Conservation (phyloP, 2,888 invertebrate genomes). For the Pocota personata region DNA sequence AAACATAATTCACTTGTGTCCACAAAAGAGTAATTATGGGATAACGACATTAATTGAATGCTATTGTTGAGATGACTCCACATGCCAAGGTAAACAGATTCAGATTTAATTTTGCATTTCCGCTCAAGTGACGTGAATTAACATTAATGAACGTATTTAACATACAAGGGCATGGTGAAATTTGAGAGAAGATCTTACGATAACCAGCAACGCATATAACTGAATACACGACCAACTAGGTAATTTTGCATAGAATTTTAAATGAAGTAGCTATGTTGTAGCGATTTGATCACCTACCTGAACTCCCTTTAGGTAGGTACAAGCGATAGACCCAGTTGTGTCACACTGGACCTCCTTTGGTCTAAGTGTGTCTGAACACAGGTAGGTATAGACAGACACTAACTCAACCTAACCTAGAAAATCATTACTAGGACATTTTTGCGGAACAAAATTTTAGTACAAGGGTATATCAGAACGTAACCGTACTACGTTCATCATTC, state of each 20-base stretch:
- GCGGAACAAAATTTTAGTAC: no score
- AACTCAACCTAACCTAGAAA: no score
- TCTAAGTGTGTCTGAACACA: no score
- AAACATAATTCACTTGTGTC: conserved; percentile 52
- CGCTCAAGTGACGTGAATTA: conserved; percentile 25
- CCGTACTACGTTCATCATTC: no score
- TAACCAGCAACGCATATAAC: neutral
- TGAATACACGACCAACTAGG: neutral
- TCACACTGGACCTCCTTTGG: no score
- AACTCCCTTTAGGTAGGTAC: no score
- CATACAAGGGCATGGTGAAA: conserved; percentile 18
- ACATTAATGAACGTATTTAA: neutral
- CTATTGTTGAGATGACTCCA: conserved; percentile 63
- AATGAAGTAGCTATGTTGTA: neutral
- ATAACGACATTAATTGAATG: conserved; percentile 66
- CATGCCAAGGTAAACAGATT: conserved; percentile 68
- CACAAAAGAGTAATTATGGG: conserved; percentile 67
- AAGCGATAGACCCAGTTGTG: no score
- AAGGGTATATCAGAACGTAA: no score
- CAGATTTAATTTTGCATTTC: conserved; percentile 68
- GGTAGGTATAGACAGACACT: no score
- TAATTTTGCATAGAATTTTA: neutral
- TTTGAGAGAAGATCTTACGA: conserved; percentile 4
- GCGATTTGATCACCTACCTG: no score
- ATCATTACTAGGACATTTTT: no score